A percentile compares a stretch with the other conserved stretches of the same genome.
These are phyloP conservation scores for Pharmacophagus antenor DNA, from an alignment of 2,888 invertebrate species.

Conservation along the genomic window DNA sequence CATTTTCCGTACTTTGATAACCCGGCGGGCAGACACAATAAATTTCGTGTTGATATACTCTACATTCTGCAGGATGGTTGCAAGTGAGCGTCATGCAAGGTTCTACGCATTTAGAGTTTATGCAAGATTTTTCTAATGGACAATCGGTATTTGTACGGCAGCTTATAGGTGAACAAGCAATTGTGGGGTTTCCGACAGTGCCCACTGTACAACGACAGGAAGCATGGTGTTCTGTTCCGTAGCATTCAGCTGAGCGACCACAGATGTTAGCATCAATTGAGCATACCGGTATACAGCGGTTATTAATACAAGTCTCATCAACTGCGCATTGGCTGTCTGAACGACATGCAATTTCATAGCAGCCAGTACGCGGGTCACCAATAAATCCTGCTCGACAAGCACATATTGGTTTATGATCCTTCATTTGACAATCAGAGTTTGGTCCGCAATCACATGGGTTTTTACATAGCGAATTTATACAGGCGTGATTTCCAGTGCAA, in stretches of 20 bases:
- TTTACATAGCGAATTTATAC: slow-evolving; percentile 88
- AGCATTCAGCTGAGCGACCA: slow-evolving; percentile 89
- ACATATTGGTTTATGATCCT: slow-evolving; percentile 92
- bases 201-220: slow-evolving; percentile 92
- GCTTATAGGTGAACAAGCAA: slow-evolving; percentile 89
- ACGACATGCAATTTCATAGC: slow-evolving; percentile 87
- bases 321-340: slow-evolving; percentile 89
- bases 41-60: slow-evolving; percentile 86
- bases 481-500: slow-evolving; percentile 88
- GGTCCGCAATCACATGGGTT: slow-evolving; percentile 93
- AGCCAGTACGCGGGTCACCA: slow-evolving; percentile 92
- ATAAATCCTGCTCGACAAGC: slow-evolving; percentile 91
- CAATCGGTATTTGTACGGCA: slow-evolving; percentile 91
- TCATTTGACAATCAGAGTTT: slow-evolving; percentile 91
- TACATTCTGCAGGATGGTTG: slow-evolving; percentile 86
- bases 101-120: slow-evolving; percentile 88
- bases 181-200: slow-evolving; percentile 89
- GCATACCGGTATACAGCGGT: slow-evolving; percentile 91
- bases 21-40: slow-evolving; percentile 92
- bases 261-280: slow-evolving; percentile 85
- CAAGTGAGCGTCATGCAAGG: slow-evolving; percentile 88
- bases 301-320: slow-evolving; percentile 91
- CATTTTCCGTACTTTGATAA: slow-evolving; percentile 83
- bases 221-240: slow-evolving; percentile 89
- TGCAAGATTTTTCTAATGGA: slow-evolving; percentile 88